These are phyloP conservation scores for Hepsetus odoe DNA, from an alignment of 2,113 vertebrate genomes.

Conservation along the genomic window DNA sequence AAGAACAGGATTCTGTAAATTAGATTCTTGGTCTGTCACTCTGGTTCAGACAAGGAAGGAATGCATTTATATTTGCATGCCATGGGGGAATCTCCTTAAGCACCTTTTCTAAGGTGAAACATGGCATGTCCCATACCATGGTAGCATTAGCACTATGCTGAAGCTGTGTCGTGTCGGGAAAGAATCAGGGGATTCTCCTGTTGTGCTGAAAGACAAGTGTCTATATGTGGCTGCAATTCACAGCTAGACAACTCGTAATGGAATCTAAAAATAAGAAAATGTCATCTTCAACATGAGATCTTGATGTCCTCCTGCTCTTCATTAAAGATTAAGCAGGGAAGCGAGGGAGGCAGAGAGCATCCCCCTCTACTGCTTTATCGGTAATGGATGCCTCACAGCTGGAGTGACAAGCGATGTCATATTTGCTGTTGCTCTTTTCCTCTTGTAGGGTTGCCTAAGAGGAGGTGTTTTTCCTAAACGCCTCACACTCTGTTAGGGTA, in stretches of 20 bases:
- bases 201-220: constrained; percentile 28
- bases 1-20: too few relatives aligned
- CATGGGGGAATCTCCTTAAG: background rate
- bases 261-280: constrained; percentile 68
- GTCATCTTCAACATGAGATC: constrained; percentile 50
- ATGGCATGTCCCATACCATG: constrained; percentile 25
- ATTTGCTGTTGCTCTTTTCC: constrained; percentile 30
- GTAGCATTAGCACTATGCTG: background rate
- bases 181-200: constrained; percentile 7
- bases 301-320: constrained; percentile 34
- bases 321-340: constrained; percentile 68
- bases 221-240: background rate
- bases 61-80: background rate
- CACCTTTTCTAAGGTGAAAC: background rate
- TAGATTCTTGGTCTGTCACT: too few relatives aligned
- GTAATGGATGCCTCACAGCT: constrained; percentile 47
- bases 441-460: constrained; percentile 21
- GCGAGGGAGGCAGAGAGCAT: constrained; percentile 46
- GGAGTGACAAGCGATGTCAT: constrained; percentile 35
- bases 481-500: constrained; percentile 19
- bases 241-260: constrained; percentile 52
- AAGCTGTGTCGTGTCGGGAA: constrained; percentile 8
- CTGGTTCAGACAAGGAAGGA: too few relatives aligned
- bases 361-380: constrained; percentile 11
- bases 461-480: constrained; percentile 28